A percentile compares a stretch with the other conserved stretches of the same genome.
These are phyloP conservation scores for Lophius americanus DNA, from an alignment of 2,797 vertebrate species.

Conservation along the genomic window DNA sequence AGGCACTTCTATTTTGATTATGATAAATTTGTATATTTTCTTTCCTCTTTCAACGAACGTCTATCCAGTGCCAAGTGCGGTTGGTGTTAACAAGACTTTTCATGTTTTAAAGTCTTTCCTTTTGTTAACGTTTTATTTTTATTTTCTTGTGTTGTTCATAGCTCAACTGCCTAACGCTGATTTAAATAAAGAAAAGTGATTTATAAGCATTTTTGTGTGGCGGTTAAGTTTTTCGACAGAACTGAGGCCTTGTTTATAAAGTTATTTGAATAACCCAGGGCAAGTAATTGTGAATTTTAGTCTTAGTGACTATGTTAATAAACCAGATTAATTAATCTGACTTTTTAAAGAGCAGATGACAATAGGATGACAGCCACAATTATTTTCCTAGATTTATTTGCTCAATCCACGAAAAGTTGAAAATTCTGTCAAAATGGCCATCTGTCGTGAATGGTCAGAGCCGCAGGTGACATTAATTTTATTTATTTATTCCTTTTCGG, in stretches of 20 bases:
- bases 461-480: too few relatives aligned
- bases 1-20: conserved; percentile 80
- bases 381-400: too few relatives aligned
- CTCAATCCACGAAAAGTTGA: too few relatives aligned
- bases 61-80: conserved; percentile 87
- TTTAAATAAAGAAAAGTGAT: conserved; percentile 89
- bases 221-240: not conserved
- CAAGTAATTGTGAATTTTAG: not conserved
- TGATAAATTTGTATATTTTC: conserved; percentile 74
- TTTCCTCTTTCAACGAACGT: conserved; percentile 71
- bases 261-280: not conserved
- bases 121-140: conserved; percentile 69
- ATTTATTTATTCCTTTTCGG: too few relatives aligned
- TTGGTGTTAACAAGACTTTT: conserved; percentile 82
- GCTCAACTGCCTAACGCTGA: conserved; percentile 86
- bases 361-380: too few relatives aligned
- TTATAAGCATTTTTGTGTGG: conserved; percentile 77
- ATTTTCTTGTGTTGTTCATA: conserved; percentile 79
- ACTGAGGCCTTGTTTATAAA: not conserved
- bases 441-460: too few relatives aligned
- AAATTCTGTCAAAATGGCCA: too few relatives aligned
- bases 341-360: not conserved
- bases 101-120: conserved; percentile 76
- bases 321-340: not conserved
- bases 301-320: not conserved